Evolutionary conservation across 2,113 vertebrate species (phyloP).

Genomic region (Glaucidium brasilianum): DNA sequence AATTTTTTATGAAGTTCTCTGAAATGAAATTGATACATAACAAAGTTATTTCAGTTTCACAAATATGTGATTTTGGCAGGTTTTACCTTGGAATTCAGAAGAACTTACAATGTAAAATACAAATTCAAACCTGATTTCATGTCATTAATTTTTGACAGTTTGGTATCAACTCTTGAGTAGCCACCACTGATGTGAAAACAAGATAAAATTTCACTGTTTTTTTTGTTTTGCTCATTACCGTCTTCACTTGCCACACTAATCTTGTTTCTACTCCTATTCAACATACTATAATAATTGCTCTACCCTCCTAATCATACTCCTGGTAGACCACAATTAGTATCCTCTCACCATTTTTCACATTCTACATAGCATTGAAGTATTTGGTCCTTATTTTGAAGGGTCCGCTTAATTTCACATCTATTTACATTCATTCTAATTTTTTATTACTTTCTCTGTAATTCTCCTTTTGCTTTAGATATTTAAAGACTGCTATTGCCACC

Average conservation of each 20-base stretch:
- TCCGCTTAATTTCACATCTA: background rate
- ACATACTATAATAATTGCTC: background rate
- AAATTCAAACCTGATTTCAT: background rate
- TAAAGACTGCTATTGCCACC: background rate
- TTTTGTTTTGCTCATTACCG: background rate
- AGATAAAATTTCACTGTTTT: background rate
- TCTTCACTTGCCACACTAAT: background rate
- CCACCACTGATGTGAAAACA: background rate
- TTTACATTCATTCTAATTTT: background rate
- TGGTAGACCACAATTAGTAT: background rate
- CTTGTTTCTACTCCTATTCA: background rate
- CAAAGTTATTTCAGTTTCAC: background rate
- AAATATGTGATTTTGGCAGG: background rate
- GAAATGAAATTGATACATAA: slow-evolving; percentile 29
- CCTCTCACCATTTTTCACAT: background rate
- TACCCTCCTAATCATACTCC: background rate
- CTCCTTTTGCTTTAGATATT: background rate
- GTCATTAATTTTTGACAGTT: background rate
- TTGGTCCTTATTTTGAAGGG: background rate
- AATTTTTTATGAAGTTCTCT: slow-evolving; percentile 95
- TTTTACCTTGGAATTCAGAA: background rate
- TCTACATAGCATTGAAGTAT: background rate
- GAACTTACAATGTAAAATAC: background rate
- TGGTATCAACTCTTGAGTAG: background rate
- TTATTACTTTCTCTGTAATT: background rate